Evolutionary conservation across 92 coral and sea anemone species (phyloP), one percentile per base, ranked within the genome.

Genomic region (Palythoa grandis): DNA sequence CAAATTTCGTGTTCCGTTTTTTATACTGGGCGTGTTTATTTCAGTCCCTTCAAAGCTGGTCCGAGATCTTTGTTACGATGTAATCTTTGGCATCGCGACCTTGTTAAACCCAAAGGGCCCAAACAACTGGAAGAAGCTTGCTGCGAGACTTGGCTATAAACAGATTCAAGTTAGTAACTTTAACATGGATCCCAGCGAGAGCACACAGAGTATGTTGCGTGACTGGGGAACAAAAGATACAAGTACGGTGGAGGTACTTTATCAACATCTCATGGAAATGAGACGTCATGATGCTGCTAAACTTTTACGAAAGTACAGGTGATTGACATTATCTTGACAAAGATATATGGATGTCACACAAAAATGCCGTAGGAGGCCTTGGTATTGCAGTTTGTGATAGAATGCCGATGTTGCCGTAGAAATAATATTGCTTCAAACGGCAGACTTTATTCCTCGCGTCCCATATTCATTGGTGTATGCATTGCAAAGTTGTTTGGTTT

Each of bases 171-270:
- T 80, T 7, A 43, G 14, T 9, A 48, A 23, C 7, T 80, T 65
- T 47, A 56, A 11, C 2, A 4, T 80, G 2, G 74, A 67, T 0
- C 15, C 47, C 1, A 43, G 23, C 3, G 85, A 67, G 5, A 66
- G 75, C 9, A 66, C 85, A 0, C 74, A 80, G 61, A 15, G 0
- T 0, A 16, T 80, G 19, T 29, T 80, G 16, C 40, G 19, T 15
- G 85, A 80, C 47, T 80, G 85, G 85, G 75, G 65, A 0, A 43
- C 85, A 80, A 48, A 24, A 7, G 75, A 80, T 19, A 60, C 58
- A 0, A 80, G 85, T 40, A 80, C 85, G n/a, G 65, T 66, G 1
- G 85, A 80, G 6, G 12, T 43, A 17, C 54, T 80, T 1, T 22
- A 65, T 14, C 43, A 80, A 7, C 20, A 8, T 66, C 43, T 67